Evolutionary conservation across 2,888 invertebrate species (phyloP), one percentile per base, ranked within the genome.

Genomic region (Dilophus febrilis): DNA sequence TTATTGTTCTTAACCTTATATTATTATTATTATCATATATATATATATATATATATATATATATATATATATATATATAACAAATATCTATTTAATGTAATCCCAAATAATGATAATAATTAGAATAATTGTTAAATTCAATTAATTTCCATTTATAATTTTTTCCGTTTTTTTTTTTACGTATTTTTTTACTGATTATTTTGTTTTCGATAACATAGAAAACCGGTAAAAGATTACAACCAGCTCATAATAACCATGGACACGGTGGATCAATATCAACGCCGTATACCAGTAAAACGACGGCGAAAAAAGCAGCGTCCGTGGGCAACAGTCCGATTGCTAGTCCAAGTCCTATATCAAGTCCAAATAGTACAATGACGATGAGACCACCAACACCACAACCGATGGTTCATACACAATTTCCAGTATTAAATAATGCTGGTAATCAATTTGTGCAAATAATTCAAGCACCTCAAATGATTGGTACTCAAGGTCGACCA

Each of bases 261-360:
- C 58, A 57, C 54, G 49, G 54, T 55, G 49, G 60, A 55, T 53
- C 61, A 56, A n/a, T n/a, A n/a, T 56, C 57, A 56, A 55, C 59
- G 57, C 61, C 58, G 56, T 31, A 5, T 53, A 55, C 59, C 54
- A 53, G 60, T 57, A 63, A 62, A 57, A 56, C 59, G 56, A 54
- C 61, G 62, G 48, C 60, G 59, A 63, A 63, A 60, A 63, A 61
- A 54, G 52, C 51, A 44, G 37, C 56, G 56, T 45, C 52, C 48
- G 44, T 57, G 58, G 47, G 53, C 49, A 56, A 53, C 46, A 63
- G 63, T 54, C 61, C 63, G 32, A 50, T 61, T 49, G 57, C 58
- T 48, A 58, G 59, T 46, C 62, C 61, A 42, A 64, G 61, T 49
- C 61, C 64, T 43, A 59, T 57, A 47, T 57, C 63, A 42, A 63